Evolutionary conservation across 1,140 invertebrate genomes (phyloP), one percentile per base, ranked within the genome.

Genomic region (Octopus sinensis): DNA sequence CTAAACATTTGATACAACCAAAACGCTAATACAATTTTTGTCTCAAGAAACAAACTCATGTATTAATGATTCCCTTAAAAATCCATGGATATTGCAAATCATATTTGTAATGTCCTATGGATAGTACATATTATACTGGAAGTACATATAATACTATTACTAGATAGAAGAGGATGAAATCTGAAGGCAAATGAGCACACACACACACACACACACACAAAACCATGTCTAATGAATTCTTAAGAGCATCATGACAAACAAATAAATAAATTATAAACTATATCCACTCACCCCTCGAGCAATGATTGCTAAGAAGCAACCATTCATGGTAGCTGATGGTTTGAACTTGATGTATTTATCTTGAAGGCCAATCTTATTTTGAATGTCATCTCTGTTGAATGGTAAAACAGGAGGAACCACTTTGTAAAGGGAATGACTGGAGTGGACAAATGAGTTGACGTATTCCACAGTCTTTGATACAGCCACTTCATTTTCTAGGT

Each of bases 281-380:
- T 13, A 73, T 23, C 30, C 30, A 73, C 68, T 54, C 76, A 90
- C 89, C 87, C 89, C 89, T 84, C 89, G 84, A 13, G 87, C 86
- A 13, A 90, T 88, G 54, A 86, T 82, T 71, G 87, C 87, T 23
- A 90, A 80, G 82, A 89, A 90, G 81, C 89, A 90, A n/a, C 89
- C 89, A 82, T 87, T 90, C 53, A 84, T 85, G 51, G 81, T 83
- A 13, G 79, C 81, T 54, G 86, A 84, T 13, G 88, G 87, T 12
- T 62, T 53, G 79, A 86, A 89, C 54, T 85, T 86, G 10, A 88
- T 82, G 76, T 80, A 88, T 80, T 88, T 87, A 4, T 86, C 87
- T 71, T 80, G 68, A 4, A 88, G 83, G 10, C 84, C 86, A 54
- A 80, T 73, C 17, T 81, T 81, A 43, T 84, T 85, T 54, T 85